Base-by-base conservation (phyloP, 2,797 vertebrate genomes). In the Rhadinocentrus ornatus region DNA sequence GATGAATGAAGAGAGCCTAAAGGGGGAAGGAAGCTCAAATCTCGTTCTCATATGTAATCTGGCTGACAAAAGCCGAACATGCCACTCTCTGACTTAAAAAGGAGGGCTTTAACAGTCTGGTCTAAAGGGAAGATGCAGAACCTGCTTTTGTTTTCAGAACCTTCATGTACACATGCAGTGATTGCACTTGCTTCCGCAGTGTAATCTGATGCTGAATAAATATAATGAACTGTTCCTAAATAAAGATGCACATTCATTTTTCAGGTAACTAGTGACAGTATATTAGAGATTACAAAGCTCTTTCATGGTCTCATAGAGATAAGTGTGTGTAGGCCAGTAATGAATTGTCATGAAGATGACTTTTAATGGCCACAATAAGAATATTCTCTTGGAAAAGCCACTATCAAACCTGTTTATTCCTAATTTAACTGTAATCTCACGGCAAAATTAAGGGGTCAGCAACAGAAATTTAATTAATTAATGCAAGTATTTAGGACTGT, bases 31-130 rank as follows among this genome's bases (percentile, higher is more conserved):
- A 63, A 57, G 74, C 57, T 62, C 16, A 18, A 1, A 1, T 69
- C 55, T 67, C 11, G 73, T 46, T 73, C 69, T 52, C 73, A 52
- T 29, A 77, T 78, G 65, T 26, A 56, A 56, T 74, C 52, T 65
- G 62, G 24, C 62, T 59, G 78, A 90, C 85, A 85, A 88, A 85
- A 80, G 71, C 55, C 69, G 65, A 85, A 81, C 75, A 83, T 81
- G 74, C 63, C 82, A 78, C 59, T 34, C 75, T 76, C 77, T 65
- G 18, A 63, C 84, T 78, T 88, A 64, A 83, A 81, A 80, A 75
- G 50, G 62, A 35, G 39, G 80, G 60, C 66, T 72, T 62, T 78
- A 44, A 37, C 35, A 69, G 64, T 71, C 56, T 26, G 62, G 16
- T 24, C 34, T 69, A 18, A n/a, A 60, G 46, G 18, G 20, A 84